These are phyloP conservation scores for Caenorhabditis sinica DNA, from an alignment of 2,888 invertebrate genomes.

Conservation along the genomic window DNA sequence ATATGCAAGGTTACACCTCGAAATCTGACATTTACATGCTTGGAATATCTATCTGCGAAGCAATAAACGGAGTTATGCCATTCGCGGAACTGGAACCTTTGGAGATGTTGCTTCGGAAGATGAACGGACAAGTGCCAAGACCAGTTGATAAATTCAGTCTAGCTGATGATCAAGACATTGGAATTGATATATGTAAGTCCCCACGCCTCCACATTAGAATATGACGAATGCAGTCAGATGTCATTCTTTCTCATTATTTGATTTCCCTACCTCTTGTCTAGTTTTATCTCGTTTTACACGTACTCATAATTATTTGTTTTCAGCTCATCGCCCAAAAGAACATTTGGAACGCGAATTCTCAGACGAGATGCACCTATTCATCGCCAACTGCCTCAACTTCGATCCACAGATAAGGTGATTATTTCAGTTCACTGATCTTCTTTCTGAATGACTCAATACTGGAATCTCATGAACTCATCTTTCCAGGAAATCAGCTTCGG, in stretches of 20 bases:
- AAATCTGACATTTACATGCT: conserved; percentile 94
- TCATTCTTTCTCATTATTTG: not conserved
- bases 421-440: not conserved
- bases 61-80: conserved; percentile 93
- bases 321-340: conserved; percentile 48
- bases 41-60: conserved; percentile 92
- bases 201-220: no score
- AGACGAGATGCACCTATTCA: conserved; percentile 52
- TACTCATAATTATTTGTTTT: not conserved
- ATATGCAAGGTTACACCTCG: conserved; percentile 91
- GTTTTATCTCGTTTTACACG: not conserved
- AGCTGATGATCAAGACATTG: conserved; percentile 39
- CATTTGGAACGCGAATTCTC: conserved; percentile 44
- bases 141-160: conserved; percentile 58
- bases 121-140: conserved; percentile 59
- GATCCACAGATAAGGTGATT: conserved; percentile 25
- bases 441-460: no score
- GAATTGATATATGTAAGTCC: conserved; percentile 55
- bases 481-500: conserved; percentile 41
- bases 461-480: not conserved
- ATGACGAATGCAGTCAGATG: not conserved
- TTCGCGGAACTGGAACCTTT: conserved; percentile 89
- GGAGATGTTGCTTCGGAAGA: conserved; percentile 89
- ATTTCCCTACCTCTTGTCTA: not conserved
- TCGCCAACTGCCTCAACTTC: conserved; percentile 39